Conservation (phyloP, 2,113 vertebrate genomes). For the Leucosticte australis region DNA sequence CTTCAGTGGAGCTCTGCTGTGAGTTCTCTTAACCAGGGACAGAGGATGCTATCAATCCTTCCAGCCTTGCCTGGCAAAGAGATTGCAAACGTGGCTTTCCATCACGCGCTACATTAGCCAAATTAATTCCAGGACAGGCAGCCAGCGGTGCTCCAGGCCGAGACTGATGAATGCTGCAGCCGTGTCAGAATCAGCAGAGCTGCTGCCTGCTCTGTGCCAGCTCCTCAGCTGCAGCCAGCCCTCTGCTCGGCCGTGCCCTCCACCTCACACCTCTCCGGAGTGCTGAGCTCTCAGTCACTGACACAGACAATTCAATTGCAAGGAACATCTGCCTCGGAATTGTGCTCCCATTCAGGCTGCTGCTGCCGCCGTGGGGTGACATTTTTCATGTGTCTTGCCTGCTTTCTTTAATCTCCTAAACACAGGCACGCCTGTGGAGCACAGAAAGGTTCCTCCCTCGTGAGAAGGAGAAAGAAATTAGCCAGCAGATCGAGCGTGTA, state of each 20-base stretch:
- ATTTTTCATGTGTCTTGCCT: background rate
- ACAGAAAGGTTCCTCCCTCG: background rate
- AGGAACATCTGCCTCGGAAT: constrained; percentile 1
- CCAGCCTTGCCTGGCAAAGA: background rate
- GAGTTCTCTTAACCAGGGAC: background rate
- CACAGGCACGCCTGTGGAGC: background rate
- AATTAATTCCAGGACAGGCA: background rate
- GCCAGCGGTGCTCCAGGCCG: background rate
- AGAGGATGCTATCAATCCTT: background rate
- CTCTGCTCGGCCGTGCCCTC: background rate
- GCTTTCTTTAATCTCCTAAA: constrained; percentile 24
- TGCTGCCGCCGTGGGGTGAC: background rate
- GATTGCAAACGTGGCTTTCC: background rate
- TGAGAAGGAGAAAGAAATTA: constrained; percentile 44
- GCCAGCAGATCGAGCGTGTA: background rate
- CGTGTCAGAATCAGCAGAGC: background rate
- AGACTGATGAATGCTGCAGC: background rate
- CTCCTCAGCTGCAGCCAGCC: background rate
- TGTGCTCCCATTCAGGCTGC: background rate
- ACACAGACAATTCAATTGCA: background rate
- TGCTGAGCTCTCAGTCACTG: background rate
- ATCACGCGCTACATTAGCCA: background rate
- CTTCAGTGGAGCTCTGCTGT: background rate
- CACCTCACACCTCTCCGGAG: background rate
- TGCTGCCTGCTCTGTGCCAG: background rate